Evolutionary conservation across 1,140 invertebrate genomes (phyloP).

Genomic region (Nixonia krombeini): DNA sequence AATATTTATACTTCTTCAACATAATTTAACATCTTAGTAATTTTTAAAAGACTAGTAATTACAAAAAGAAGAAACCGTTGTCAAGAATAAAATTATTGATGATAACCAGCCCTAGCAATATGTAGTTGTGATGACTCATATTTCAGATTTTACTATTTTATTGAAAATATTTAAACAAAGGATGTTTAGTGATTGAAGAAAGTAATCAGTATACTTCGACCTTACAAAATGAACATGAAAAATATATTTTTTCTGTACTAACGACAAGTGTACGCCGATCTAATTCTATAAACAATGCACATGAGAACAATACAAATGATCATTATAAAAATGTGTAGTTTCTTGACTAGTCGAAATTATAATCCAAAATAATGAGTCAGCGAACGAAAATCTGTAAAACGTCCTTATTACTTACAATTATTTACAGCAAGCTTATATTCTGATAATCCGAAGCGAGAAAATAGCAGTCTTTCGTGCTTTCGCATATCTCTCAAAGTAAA

Average conservation of each 20-base stretch:
- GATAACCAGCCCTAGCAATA: too few relatives aligned
- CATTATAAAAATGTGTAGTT: background rate
- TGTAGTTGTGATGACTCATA: too few relatives aligned
- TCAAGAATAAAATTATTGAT: too few relatives aligned
- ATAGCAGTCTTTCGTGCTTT: background rate
- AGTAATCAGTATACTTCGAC: background rate
- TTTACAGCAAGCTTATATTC: slow-evolving; percentile 6
- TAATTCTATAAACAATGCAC: background rate
- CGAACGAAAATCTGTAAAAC: background rate
- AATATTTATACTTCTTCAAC: too few relatives aligned
- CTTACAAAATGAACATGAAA: background rate
- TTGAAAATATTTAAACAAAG: too few relatives aligned
- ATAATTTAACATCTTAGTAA: too few relatives aligned
- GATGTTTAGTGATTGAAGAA: too few relatives aligned
- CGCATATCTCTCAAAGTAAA: background rate
- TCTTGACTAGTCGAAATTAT: background rate
- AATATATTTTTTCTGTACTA: background rate
- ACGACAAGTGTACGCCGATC: background rate
- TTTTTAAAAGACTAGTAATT: too few relatives aligned
- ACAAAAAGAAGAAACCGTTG: too few relatives aligned
- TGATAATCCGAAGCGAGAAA: background rate
- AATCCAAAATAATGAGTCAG: slow-evolving; percentile 10
- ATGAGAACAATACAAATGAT: background rate
- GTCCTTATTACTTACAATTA: slow-evolving; percentile 4
- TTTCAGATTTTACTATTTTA: too few relatives aligned